These are phyloP conservation scores for Phoenicopterus ruber DNA, from an alignment of 2,113 vertebrate species.

Conservation along the genomic window DNA sequence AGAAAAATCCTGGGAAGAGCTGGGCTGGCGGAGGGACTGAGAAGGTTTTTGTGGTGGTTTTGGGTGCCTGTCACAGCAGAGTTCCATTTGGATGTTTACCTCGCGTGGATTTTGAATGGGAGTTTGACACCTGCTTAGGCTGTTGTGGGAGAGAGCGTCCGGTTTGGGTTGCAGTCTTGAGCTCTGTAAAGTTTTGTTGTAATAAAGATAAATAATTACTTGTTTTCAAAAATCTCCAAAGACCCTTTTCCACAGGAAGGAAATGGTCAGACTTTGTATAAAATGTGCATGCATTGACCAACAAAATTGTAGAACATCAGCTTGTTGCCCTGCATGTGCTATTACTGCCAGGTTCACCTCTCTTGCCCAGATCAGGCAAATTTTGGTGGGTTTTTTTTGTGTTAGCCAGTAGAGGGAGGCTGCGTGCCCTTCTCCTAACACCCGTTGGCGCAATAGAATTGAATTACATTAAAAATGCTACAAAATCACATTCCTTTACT, in stretches of 20 bases:
- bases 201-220: background rate
- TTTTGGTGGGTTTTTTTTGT: background rate
- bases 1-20: background rate
- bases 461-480: background rate
- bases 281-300: fast-evolving
- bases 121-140: background rate
- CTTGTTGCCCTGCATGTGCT: background rate
- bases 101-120: too few species aligned
- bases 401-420: background rate
- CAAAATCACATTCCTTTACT: background rate
- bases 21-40: background rate
- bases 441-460: fast-evolving
- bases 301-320: background rate
- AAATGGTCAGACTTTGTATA: background rate
- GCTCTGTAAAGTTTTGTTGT: background rate
- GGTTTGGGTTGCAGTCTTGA: background rate
- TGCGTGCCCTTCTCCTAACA: background rate
- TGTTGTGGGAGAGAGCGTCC: background rate
- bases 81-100: background rate
- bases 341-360: background rate
- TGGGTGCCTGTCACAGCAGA: background rate
- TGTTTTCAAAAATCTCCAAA: background rate
- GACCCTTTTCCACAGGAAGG: background rate
- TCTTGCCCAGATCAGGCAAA: fast-evolving
- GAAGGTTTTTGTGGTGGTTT: too few species aligned